phyloP scores from a whole-genome alignment of 2,888 invertebrate genomes.

The Agonopterix arenella region DNA sequence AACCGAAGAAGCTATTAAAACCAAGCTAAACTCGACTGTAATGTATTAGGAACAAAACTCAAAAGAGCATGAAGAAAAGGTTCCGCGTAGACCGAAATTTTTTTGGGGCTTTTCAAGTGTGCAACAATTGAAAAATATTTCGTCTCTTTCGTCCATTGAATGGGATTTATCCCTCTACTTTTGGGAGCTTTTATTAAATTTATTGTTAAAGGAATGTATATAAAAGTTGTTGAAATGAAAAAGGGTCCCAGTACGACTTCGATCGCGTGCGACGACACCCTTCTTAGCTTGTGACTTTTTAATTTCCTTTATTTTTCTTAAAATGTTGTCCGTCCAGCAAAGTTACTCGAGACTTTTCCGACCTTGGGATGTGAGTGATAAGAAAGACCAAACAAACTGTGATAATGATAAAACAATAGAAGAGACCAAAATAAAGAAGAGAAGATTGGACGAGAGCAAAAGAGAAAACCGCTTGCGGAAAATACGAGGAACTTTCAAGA shows the following conservation, averaged over 20 bases:
- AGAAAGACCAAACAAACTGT: slow-evolving; percentile 23
- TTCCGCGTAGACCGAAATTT: slow-evolving; percentile 22
- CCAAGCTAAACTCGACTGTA: slow-evolving; percentile 14
- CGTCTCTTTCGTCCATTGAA: slow-evolving; percentile 72
- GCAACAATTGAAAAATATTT: slow-evolving; percentile 76
- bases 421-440: slow-evolving; percentile 34
- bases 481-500: slow-evolving; percentile 63
- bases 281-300: slow-evolving; percentile 10
- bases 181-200: slow-evolving; percentile 70
- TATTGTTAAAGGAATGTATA: slow-evolving; percentile 74
- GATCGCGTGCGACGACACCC: slow-evolving; percentile 47
- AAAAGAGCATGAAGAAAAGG: slow-evolving; percentile 13
- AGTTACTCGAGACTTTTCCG: slow-evolving; percentile 76
- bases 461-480: slow-evolving; percentile 61
- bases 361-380: slow-evolving; percentile 77
- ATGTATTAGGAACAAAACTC: slow-evolving; percentile 15
- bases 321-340: slow-evolving; percentile 57
- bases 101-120: slow-evolving; percentile 42
- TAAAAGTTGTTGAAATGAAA: slow-evolving; percentile 70
- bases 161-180: slow-evolving; percentile 63
- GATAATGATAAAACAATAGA: slow-evolving; percentile 20
- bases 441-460: slow-evolving; percentile 40
- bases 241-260: slow-evolving; percentile 61
- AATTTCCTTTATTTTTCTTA: slow-evolving; percentile 10
- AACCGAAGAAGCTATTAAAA: slow-evolving; percentile 17